Evolutionary conservation across 2,888 invertebrate genomes (phyloP), one percentile per base, ranked within the genome.

Genomic region (Apodemia mormo): DNA sequence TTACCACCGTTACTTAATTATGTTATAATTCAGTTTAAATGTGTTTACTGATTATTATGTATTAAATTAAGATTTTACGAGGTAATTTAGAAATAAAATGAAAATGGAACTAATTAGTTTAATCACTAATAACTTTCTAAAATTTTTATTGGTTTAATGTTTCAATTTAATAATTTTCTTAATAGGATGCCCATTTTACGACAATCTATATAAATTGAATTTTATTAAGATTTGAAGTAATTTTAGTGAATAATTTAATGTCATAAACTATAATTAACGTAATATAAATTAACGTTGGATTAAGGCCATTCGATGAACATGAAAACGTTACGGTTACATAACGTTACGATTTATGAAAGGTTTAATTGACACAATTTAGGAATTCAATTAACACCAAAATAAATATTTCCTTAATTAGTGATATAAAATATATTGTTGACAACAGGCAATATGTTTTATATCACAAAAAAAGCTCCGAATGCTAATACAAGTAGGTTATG

Each of bases 141-240:
- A 58, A 49, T 2, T 58, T 30, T 6, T 33, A 33, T 61, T 14
- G 14, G 61, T 61, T 61, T 61, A 61, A 61, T 61, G 33, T 61
- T 61, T 61, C 61, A 61, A 61, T 10, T 61, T 61, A 33, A 61
- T 61, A 14, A 61, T 61, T 30, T 33, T 14, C 61, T 5, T 49
- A 49, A 49, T 49, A 49, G 5, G 12, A 12, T 33, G 30, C 14
- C 33, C 61, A 7, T 61, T 61, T 61, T 33, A 61, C 61, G 33
- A 33, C 30, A 33, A 61, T 33, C 61, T 2, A 12, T 33, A 61
- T 58, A 58, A 61, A 33, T 61, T 33, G 61, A 61, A 61, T 30
- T 61, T 61, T 30, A 61, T 61, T 33, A 61, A 61, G 6, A 61
- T 61, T 12, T 61, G 14, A 14, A 61, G 33, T 33, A 4, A 14